These are phyloP conservation scores for Scortum barcoo DNA, from an alignment of 2,113 vertebrate species.

Conservation along the genomic window DNA sequence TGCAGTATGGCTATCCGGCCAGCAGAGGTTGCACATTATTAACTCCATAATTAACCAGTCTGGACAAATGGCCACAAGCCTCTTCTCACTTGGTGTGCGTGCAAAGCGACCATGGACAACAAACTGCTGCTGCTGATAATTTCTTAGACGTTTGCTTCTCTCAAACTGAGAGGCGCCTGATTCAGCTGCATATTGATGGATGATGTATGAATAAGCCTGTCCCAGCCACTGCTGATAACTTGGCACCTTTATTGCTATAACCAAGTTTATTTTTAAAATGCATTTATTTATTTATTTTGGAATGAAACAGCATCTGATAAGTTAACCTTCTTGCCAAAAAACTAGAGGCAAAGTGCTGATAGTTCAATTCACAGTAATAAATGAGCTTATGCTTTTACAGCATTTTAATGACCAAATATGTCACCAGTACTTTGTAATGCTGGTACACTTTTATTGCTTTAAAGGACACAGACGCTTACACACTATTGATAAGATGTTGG, in stretches of 20 bases:
- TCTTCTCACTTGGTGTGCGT: background rate
- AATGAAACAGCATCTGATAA: background rate
- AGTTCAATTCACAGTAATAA: background rate
- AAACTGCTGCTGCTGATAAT: background rate
- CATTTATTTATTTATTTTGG: too few relatives aligned
- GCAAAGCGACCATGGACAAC: background rate
- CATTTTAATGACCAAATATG: background rate
- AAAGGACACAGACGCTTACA: background rate
- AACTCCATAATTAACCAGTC: conserved; percentile 2
- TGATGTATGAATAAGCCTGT: too few relatives aligned
- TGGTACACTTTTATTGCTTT: background rate
- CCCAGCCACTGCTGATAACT: background rate
- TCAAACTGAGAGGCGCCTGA: too few relatives aligned
- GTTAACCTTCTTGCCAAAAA: background rate
- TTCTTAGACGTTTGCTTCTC: background rate
- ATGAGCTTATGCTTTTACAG: background rate
- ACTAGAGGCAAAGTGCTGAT: background rate
- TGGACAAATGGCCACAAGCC: background rate
- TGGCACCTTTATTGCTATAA: background rate
- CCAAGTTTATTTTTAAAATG: too few relatives aligned
- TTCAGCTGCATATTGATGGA: too few relatives aligned
- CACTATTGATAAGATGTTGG: background rate
- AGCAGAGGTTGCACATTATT: conserved; percentile 21
- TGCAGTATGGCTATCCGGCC: conserved; percentile 3
- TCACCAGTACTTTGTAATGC: background rate